Percentiles rank a stretch among this genome's conserved stretches.
Conservation (phyloP, 2,888 invertebrate genomes). For the Hetaerina titia region DNA sequence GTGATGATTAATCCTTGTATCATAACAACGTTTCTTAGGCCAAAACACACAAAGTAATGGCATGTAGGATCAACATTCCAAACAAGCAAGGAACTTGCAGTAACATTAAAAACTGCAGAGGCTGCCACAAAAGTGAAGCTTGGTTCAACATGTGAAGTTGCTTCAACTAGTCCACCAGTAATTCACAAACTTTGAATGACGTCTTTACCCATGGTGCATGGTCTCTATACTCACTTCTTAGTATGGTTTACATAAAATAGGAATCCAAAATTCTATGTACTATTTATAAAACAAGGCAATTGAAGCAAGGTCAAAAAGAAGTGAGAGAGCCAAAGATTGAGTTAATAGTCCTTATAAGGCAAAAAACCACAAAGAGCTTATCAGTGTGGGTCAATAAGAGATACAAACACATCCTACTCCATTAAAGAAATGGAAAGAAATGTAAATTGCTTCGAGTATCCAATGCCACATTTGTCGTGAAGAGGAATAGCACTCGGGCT, state of each 20-base stretch:
- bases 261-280: slow-evolving; percentile 53
- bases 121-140: slow-evolving; percentile 60
- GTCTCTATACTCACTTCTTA: slow-evolving; percentile 50
- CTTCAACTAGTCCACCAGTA: slow-evolving; percentile 62
- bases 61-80: slow-evolving; percentile 63
- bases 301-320: slow-evolving; percentile 48
- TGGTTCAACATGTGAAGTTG: not conserved
- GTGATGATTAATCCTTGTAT: slow-evolving; percentile 54
- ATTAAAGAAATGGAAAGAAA: slow-evolving; percentile 27
- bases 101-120: slow-evolving; percentile 50
- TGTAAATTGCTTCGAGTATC: slow-evolving; percentile 43
- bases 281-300: slow-evolving; percentile 53
- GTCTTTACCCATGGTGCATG: slow-evolving; percentile 48
- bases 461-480: slow-evolving; percentile 27
- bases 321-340: slow-evolving; percentile 61
- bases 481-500: slow-evolving; percentile 16
- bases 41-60: slow-evolving; percentile 67
- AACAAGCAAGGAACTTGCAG: slow-evolving; percentile 67
- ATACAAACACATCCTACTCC: slow-evolving; percentile 50
- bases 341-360: slow-evolving; percentile 56
- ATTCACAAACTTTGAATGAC: slow-evolving; percentile 40
- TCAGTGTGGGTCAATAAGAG: slow-evolving; percentile 17
- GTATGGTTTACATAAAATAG: slow-evolving; percentile 43
- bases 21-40: slow-evolving; percentile 62
- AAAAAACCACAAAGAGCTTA: slow-evolving; percentile 49